Base-by-base conservation (phyloP, 2,113 vertebrate species). In the Naja naja region DNA sequence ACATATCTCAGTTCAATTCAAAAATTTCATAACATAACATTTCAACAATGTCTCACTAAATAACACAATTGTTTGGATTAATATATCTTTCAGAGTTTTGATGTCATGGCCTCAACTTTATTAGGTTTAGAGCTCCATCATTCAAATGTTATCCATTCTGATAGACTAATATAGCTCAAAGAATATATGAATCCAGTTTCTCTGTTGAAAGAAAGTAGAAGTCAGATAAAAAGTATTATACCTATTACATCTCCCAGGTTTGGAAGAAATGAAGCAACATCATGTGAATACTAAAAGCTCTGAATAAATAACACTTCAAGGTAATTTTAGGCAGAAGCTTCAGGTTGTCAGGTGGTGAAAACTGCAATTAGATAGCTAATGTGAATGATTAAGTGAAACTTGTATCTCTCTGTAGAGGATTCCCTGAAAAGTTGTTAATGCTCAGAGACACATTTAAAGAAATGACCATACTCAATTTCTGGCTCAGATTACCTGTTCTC, bases 141-240 rank as follows among this genome's bases (percentile, higher is more conserved):
- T 92, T 96, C 91, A 92, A 88, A 94, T 96, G 88, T 87, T 95
- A 96, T 94, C 91, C 45, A 45, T 93, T 96, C 91, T 95, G 95
- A 95, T 96, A 93, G 52, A 74, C 94, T 97, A 95, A 95, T 94
- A 92, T 49, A 90, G 93, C 93, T 97, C 93, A 94, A 96, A 97
- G 93, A 95, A 97, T 97, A 96, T 89, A 91, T 14, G 43, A 49
- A 47, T 94, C 96, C 58, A 27, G 52, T 92, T 96, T 96, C 93
- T 92, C 96, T 97, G 96, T 91, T 96, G 95, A 96, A 96, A 96
- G 91, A 97, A 97, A 96, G 94, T 95, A 56, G 93, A 97, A 97
- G 95, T 96, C 95, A 97, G 96, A 96, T 97, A 96, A 97, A 97
- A 97, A 95, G 93, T 94, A 92, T 94, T 91, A 94, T 9, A 92